Base-by-base conservation (phyloP, 2,113 vertebrate species). In the Smithornis capensis region DNA sequence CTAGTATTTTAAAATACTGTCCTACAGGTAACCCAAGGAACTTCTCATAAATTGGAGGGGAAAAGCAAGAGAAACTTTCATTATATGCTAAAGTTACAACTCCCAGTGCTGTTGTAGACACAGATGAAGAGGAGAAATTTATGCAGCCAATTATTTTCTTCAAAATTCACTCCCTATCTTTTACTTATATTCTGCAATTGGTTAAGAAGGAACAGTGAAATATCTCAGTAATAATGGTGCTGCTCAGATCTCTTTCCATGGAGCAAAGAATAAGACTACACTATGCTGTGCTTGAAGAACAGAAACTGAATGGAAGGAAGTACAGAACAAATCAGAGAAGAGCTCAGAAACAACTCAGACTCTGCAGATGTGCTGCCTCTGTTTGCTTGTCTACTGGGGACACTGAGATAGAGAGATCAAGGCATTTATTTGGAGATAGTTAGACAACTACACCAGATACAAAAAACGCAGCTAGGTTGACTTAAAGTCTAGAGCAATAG, bases 341-440 rank as follows among this genome's bases (percentile, higher is more conserved):
- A 89, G 25, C 42, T 92, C 42, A 89, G 81, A 94, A 89, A 86
- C 38, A 63, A 68, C 45, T 94, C 59, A 85, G 38, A 40, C 71
- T 55, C 79, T 95, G 42, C 95, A 96, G 94, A 92, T 96, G 94
- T 94, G 57, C 50, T 81, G 31, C 94, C 96, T 96, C 92, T 98
- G 96, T 91, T 94, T 92, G 28, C 23, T 92, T 95, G 55, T 78
- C 88, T 92, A 87, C 81, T 88, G 80, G 91, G 91, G 80, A 96
- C 57, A 37, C 7, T 45, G 77, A 79, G 56, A 93, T 60, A 95
- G 83, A 97, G 85, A 94, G 78, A 96, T 94, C 42, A 91, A 96
- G 67, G 67, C 19, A 76, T 94, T 95, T 84, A 88, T 71, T 95
- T 2, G 5, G 87, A 91, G 84, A 81, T 42, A 44, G 74, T 53